Base-by-base conservation (phyloP, 2,888 invertebrate genomes). In the Buathra laborator region DNA sequence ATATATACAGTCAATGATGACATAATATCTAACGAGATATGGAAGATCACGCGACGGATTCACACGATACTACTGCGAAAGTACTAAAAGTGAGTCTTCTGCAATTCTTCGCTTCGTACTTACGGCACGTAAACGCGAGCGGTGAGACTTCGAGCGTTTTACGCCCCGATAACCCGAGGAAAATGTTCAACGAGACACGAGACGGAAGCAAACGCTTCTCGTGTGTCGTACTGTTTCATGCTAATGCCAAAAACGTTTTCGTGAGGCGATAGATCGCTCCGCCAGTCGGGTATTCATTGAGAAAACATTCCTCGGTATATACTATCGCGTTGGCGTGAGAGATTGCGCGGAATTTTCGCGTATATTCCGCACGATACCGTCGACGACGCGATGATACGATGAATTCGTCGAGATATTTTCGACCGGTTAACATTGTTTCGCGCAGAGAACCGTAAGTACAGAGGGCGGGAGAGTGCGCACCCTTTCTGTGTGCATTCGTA, bases 331-430 rank as follows among this genome's bases (percentile, higher is more conserved):
- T 76, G 37, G 76, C 84, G 76, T 77, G 84, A 77, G 64, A 48
- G 32, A 46, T 81, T 51, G 68, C 43, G 44, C 32, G 81, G 77
- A 84, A 84, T 84, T 77, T 37, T 9, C 53, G 16, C 37, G 32
- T 44, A 68, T 79, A 37, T 37, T 2, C 37, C 62, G 72, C 67
- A 71, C 56, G 46, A 32, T 37, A 37, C 24, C 67, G 62, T 72
- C 46, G 24, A 16, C 44, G n/a, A 67, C 66, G 56, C 46, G 32
- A 51, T 37, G 37, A 46, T 19, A 32, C 64, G 66, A 46, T 59
- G 67, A 67, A 71, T 72, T 48, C 78, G 67, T 78, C 46, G 67
- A 51, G 68, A 83, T 37, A 78, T 37, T 51, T 77, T 16, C 29
- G 59, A 59, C 19, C 76, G 32, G 37, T 72, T 77, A 66, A 24